phyloP scores from a whole-genome alignment of 2,797 vertebrate species.

The Tachyglossus aculeatus region DNA sequence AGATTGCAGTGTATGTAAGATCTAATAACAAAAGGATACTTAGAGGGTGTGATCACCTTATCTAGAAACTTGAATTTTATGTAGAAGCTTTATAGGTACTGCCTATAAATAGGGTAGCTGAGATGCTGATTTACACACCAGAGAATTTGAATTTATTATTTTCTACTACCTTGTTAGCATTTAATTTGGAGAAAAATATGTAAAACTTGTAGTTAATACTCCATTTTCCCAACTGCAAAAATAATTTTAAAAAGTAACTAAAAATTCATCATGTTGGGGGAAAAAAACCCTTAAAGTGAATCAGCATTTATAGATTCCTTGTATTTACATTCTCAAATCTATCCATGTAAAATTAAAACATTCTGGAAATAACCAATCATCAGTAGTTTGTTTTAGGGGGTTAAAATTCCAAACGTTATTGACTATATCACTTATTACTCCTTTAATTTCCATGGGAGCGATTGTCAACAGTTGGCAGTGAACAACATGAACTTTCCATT shows the following conservation, averaged over 20 bases:
- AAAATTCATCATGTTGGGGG: not conserved
- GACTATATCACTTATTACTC: no score
- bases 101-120: no score
- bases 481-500: no score
- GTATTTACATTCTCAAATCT: not conserved
- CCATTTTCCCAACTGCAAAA: no score
- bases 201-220: no score
- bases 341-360: not conserved
- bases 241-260: no score
- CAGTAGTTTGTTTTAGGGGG: no score
- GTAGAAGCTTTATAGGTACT: not conserved
- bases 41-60: not conserved
- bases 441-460: no score
- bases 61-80: not conserved
- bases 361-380: no score
- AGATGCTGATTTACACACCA: conserved; percentile 8
- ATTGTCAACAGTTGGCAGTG: no score
- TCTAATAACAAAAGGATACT: not conserved
- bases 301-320: not conserved
- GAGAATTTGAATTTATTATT: not conserved
- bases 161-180: not conserved
- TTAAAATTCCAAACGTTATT: no score
- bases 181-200: not conserved
- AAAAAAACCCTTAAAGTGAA: conserved; percentile 1
- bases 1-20: not conserved